Base-by-base conservation (phyloP, 2,113 vertebrate genomes). In the Centropus unirufus region DNA sequence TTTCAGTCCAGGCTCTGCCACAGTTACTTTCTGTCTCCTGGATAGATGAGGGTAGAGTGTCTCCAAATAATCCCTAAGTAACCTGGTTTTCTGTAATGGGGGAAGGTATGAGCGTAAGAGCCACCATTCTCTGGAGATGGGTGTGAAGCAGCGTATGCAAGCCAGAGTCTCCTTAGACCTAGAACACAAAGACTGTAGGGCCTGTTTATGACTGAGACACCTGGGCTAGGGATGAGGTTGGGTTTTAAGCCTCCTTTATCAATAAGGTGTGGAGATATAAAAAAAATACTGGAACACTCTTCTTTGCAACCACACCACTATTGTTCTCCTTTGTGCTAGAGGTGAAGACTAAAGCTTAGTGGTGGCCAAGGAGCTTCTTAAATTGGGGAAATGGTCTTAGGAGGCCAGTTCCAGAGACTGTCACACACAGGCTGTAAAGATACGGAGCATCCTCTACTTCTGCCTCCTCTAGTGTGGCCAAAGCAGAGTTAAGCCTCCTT, bases 401-500 rank as follows among this genome's bases (percentile, higher is more conserved):
- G 22, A 87, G 30, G 8, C 44, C 3, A 4, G 61, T 81, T 87
- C 34, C 39, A 52, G 39, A 61, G 20, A 57, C 46, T 40, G n/a
- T 17, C 11, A 12, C 11, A 4, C 21, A 5, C 0, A 15, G 61
- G 7, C n/a, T 58, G 52, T 55, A 9, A 87, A 34, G 36, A 12
- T 39, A 7, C 1, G 4, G 78, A 95, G 12, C 58, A 69, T 83
- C 57, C 32, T 81, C 76, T 44, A 3, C 12, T 51, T 58, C 54
- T 58, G 17, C 44, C 44, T 66, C 64, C 42, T 72, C 36, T 61
- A 1, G 0, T 13, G 21, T 46, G 77, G 76, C 49, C 92, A 94
- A 84, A 93, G 42, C 76, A 89, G 89, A 93, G 92, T 95, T 95
- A 94, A 94, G 49, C 80, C 61, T 81, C 51, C 42, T 42, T 24